A percentile compares a stretch with the other conserved stretches of the same genome.
Evolutionary conservation across 2,113 vertebrate genomes (phyloP).

Genomic region (Calidris pugnax): DNA sequence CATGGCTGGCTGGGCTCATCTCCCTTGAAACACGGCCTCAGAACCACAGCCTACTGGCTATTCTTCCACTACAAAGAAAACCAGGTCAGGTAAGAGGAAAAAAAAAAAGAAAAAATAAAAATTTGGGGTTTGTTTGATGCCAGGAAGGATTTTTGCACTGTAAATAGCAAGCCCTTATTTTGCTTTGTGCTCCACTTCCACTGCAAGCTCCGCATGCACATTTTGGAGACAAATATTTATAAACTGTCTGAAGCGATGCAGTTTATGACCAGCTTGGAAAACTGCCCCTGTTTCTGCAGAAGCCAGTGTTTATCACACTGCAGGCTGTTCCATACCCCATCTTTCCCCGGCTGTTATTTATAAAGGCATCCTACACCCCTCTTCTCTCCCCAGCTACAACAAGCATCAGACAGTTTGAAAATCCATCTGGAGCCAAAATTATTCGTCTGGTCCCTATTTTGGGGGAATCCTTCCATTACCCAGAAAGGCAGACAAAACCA

Average conservation of each 20-base stretch:
- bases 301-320: not conserved
- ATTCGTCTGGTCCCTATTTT: not conserved
- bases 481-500: not conserved
- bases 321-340: not conserved
- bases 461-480: not conserved
- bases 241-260: not conserved
- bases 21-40: not conserved
- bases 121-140: not conserved
- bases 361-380: not conserved
- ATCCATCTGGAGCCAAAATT: not conserved
- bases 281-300: not conserved
- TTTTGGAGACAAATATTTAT: constrained; percentile 25
- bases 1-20: not conserved
- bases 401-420: not conserved
- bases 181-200: not conserved
- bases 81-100: not conserved
- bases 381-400: not conserved
- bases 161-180: not conserved
- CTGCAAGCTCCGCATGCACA: not conserved
- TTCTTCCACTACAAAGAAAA: not conserved
- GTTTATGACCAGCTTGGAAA: constrained; percentile 5
- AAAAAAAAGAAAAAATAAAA: not conserved
- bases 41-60: not conserved
- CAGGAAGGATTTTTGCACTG: not conserved
- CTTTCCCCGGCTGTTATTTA: not conserved